Conservation (phyloP, 2,113 vertebrate genomes). For the Leptobrachium ailaonicum region DNA sequence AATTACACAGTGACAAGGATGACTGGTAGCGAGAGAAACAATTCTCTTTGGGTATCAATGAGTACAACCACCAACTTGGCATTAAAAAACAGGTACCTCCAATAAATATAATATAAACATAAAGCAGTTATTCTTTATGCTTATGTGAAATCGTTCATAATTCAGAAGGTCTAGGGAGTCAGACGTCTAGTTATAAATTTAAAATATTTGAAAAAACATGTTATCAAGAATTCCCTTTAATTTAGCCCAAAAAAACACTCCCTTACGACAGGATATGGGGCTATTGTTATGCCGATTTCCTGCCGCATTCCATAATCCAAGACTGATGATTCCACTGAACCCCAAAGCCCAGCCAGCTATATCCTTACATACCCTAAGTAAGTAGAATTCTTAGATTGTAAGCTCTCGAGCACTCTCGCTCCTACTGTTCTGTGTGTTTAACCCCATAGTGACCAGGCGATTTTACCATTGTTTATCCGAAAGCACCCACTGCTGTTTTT, state of each 20-base stretch:
- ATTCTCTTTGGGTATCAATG: background rate
- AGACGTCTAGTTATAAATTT: no score
- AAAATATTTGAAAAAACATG: no score
- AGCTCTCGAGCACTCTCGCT: no score
- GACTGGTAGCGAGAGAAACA: constrained; percentile 18
- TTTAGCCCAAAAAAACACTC: background rate
- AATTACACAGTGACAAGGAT: constrained; percentile 35
- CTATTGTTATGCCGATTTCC: constrained; percentile 40
- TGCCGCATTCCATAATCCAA: constrained; percentile 31
- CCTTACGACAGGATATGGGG: constrained; percentile 11
- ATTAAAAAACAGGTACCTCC: background rate
- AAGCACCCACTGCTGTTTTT: no score
- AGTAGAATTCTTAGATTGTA: background rate
- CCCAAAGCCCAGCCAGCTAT: background rate
- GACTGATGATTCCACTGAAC: constrained; percentile 19
- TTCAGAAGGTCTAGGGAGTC: no score
- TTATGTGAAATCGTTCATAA: no score
- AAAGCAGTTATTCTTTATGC: no score
- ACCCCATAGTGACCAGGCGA: no score
- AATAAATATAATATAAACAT: background rate
- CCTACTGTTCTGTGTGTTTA: no score
- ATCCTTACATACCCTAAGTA: constrained; percentile 8
- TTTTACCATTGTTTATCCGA: no score
- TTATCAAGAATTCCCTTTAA: background rate
- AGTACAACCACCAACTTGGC: background rate